Evolutionary conservation across 2,888 invertebrate genomes (phyloP).

Genomic region (Leptinotarsa peninsularis): DNA sequence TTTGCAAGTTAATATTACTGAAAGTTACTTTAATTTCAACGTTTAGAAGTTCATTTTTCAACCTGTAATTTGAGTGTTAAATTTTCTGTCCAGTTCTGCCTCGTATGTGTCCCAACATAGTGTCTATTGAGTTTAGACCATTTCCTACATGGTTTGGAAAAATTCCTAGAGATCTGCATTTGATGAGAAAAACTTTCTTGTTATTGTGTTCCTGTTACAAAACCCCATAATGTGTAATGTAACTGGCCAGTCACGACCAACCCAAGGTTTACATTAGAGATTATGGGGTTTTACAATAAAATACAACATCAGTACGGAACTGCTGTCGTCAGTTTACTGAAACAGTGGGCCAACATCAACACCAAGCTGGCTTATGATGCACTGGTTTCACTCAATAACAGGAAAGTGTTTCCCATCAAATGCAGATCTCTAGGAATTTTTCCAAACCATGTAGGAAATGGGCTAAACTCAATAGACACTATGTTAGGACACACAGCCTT

Average conservation of each 20-base stretch:
- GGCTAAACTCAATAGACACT: not conserved
- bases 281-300: not conserved
- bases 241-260: too few relatives aligned
- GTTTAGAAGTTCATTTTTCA: conserved; percentile 5
- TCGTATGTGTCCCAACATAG: conserved; percentile 1
- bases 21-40: not conserved
- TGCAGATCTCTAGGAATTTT: not conserved
- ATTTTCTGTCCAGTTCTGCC: conserved; percentile 9
- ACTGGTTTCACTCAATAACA: not conserved
- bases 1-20: not conserved
- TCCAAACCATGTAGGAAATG: not conserved
- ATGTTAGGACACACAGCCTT: conserved; percentile 1
- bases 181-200: not conserved
- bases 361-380: not conserved
- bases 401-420: not conserved
- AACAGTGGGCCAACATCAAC: not conserved
- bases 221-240: too few relatives aligned
- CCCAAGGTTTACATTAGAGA: too few relatives aligned
- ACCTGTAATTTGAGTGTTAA: not conserved
- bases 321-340: not conserved
- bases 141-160: not conserved
- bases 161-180: not conserved
- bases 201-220: not conserved
- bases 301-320: conserved; percentile 4
- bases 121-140: not conserved